Base-by-base conservation (phyloP, 2,797 vertebrate species). In the Limnodromus scolopaceus region DNA sequence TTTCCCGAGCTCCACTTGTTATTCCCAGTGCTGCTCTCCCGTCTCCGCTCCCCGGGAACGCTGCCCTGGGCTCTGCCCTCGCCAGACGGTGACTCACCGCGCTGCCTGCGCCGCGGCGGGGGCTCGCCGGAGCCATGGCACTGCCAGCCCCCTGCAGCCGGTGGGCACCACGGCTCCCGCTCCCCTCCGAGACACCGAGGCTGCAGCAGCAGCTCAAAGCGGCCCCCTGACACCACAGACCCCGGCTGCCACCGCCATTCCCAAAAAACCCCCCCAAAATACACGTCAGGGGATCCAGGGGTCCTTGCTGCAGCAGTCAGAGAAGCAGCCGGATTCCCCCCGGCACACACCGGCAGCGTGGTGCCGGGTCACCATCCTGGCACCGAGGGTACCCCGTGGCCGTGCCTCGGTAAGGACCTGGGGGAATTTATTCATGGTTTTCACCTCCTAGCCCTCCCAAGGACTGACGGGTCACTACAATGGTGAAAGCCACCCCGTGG, bases 301-400 rank as follows among this genome's bases (percentile, higher is more conserved):
- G 38, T 12, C 11, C 46, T 30, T 2, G 2, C 24, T 13, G 39
- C 61, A 9, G 43, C 43, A 6, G 23, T 1, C 8, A 1, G 13
- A 1, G 1, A 30, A 11, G 2, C 5, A 25, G 28, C 19, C 0
- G 1, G 57, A 8, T 4, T 38, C 32, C 41, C 2, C 0, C 46
- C 3, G 43, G 53, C 16, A 17, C 54, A 43, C 51, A 64, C 6
- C 34, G 13, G 27, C 41, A 22, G 34, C 1, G 0, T 1, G 0
- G 49, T 14, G 18, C 45, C 7, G 25, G 45, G 58, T 25, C 23
- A 1, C 14, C 6, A 4, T 30, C 24, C 65, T 25, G 58, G 49
- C 54, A 6, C 24, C 4, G 9, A 20, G 0, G 3, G 7, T 19
- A 45, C 41, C 46, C 38, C 16, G 1, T 4, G 16, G 60, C 30